phyloP scores from a whole-genome alignment of 2,113 vertebrate species.

The Tautogolabrus adspersus region DNA sequence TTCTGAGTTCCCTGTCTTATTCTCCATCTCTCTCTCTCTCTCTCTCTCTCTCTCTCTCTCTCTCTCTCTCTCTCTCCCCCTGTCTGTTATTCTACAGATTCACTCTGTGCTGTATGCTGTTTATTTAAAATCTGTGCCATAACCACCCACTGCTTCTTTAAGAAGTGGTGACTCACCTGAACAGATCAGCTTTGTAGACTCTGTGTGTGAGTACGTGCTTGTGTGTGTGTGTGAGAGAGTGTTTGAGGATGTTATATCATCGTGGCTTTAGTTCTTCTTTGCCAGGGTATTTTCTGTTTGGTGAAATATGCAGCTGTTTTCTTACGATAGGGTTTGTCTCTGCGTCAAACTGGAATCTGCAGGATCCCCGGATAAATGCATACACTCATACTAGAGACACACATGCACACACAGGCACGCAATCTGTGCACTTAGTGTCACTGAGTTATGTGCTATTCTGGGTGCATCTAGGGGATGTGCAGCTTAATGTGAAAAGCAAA shows the following conservation, averaged over 20 bases:
- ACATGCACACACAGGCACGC: conserved; percentile 1
- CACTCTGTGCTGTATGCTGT: conserved; percentile 65
- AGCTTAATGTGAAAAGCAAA: conserved; percentile 50
- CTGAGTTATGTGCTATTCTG: conserved; percentile 42
- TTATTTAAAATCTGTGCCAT: conserved; percentile 76
- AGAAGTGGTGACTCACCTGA: conserved; percentile 80
- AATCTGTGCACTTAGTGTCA: conserved; percentile 42
- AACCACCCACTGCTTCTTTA: conserved; percentile 79
- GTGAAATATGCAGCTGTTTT: conserved; percentile 72
- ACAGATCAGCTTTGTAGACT: conserved; percentile 67
- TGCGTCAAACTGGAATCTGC: conserved; percentile 56
- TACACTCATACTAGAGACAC: background rate
- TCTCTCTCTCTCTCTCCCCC: conserved; percentile 21
- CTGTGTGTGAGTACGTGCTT: conserved; percentile 4
- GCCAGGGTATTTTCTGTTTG: conserved; percentile 48
- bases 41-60: conserved; percentile 10
- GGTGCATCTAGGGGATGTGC: conserved; percentile 40
- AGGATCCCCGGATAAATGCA: conserved; percentile 39
- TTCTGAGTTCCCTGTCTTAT: conserved; percentile 38
- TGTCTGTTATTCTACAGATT: conserved; percentile 59
- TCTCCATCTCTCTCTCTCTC: conserved; percentile 24
- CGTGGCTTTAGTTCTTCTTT: conserved; percentile 58
- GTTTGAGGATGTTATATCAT: conserved; percentile 66
- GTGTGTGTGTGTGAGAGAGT: background rate
- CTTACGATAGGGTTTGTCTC: conserved; percentile 59